Conservation (phyloP, 2,113 vertebrate species). For the Raja brachyura region DNA sequence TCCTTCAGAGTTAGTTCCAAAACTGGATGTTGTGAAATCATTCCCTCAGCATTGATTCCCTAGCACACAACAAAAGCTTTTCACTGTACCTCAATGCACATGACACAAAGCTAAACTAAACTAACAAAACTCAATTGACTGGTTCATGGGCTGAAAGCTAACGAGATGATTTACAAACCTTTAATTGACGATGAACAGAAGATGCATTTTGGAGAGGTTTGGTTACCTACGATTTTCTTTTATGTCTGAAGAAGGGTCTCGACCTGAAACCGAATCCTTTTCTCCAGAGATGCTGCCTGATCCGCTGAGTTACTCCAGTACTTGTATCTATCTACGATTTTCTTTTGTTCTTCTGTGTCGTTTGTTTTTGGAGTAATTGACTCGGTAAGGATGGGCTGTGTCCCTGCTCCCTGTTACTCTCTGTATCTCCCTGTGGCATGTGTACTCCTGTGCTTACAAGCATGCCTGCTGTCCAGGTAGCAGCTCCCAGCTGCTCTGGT, state of each 20-base stretch:
- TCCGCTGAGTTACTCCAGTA: no score
- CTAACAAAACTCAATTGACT: no score
- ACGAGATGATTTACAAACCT: not conserved
- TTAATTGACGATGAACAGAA: not conserved
- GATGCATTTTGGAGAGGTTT: not conserved
- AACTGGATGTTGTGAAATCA: not conserved
- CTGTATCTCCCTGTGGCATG: not conserved
- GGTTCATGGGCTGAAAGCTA: no score
- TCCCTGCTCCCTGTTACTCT: not conserved
- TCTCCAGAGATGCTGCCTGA: no score
- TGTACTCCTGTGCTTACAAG: conserved; percentile 23
- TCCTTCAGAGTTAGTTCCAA: not conserved
- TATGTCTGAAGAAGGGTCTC: no score
- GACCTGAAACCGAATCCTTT: no score
- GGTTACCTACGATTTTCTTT: not conserved
- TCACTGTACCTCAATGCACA: no score
- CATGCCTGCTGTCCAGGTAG: conserved; percentile 18
- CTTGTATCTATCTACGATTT: not conserved
- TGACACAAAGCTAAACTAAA: no score
- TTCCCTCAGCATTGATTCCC: not conserved
- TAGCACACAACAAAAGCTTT: no score
- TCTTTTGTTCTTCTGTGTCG: not conserved
- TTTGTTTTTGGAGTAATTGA: conserved; percentile 16
- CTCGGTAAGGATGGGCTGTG: not conserved
- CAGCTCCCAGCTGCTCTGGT: conserved; percentile 15